Conservation (phyloP, 2,797 vertebrate species). For the Hyperoplus immaculatus region DNA sequence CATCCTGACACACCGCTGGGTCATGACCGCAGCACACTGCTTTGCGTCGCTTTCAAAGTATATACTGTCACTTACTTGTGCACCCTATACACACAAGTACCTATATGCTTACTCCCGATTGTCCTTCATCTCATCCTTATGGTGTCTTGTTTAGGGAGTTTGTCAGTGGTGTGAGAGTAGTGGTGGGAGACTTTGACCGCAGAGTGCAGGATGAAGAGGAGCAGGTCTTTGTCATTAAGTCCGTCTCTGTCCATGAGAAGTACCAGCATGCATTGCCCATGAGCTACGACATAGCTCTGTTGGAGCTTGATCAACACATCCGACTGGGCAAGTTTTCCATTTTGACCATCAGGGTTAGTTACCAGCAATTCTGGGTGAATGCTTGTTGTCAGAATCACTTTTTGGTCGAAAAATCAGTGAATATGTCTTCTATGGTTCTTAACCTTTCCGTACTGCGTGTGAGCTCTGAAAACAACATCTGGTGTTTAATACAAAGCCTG, state of each 20-base stretch:
- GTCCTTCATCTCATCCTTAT: background rate
- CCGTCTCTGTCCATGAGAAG: slow-evolving; percentile 85
- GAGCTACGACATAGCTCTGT: slow-evolving; percentile 89
- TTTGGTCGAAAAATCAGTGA: no score
- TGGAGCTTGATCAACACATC: slow-evolving; percentile 86
- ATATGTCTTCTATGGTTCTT: no score
- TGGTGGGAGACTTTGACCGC: slow-evolving; percentile 79
- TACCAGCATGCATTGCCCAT: slow-evolving; percentile 85
- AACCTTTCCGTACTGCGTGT: no score
- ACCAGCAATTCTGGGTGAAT: no score
- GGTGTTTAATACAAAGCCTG: no score
- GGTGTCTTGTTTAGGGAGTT: slow-evolving; percentile 58
- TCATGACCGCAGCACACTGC: slow-evolving; percentile 92
- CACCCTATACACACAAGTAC: background rate
- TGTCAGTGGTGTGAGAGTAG: slow-evolving; percentile 67
- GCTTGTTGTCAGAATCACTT: no score
- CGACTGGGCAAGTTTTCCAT: slow-evolving; percentile 84
- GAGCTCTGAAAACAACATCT: background rate
- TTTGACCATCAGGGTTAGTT: background rate
- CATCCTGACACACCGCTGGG: slow-evolving; percentile 87
- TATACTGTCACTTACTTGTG: background rate
- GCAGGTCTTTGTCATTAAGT: slow-evolving; percentile 83
- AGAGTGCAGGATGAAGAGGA: slow-evolving; percentile 78
- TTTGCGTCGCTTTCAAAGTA: slow-evolving; percentile 76
- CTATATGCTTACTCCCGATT: background rate